These are phyloP conservation scores for Catharus ustulatus DNA, from an alignment of 2,797 vertebrate genomes.

Conservation along the genomic window DNA sequence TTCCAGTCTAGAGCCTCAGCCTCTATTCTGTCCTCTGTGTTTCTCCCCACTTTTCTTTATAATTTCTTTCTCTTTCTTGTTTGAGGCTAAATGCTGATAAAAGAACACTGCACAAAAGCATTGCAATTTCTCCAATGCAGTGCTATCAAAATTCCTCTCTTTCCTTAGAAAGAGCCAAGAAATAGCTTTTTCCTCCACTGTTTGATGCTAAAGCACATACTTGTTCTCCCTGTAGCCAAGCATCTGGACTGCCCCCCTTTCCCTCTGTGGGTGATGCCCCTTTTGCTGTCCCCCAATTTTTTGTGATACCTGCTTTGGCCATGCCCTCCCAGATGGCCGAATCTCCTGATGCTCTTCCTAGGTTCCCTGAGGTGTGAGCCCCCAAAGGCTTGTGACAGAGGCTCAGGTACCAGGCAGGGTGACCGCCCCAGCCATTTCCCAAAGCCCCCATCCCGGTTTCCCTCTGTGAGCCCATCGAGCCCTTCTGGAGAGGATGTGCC, in stretches of 20 bases:
- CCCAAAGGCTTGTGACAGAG: rapidly evolving
- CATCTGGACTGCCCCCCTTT: neutral
- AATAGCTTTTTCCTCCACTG: neutral
- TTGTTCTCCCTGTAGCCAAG: rapidly evolving
- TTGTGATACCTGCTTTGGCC: rapidly evolving
- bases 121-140: neutral
- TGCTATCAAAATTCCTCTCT: neutral
- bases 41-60: neutral
- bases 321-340: neutral
- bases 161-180: neutral
- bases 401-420: neutral
- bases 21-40: neutral
- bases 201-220: neutral
- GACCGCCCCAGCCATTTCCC: neutral
- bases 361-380: rapidly evolving
- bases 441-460: rapidly evolving
- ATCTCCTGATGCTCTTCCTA: neutral
- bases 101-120: neutral
- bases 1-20: neutral
- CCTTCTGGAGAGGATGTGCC: conserved; percentile 2
- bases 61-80: neutral
- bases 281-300: neutral
- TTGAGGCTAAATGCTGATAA: neutral
- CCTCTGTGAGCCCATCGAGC: rapidly evolving
- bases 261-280: rapidly evolving